Evolutionary conservation across 2,888 invertebrate genomes (phyloP).

Genomic region (Ennomos quercinarius): DNA sequence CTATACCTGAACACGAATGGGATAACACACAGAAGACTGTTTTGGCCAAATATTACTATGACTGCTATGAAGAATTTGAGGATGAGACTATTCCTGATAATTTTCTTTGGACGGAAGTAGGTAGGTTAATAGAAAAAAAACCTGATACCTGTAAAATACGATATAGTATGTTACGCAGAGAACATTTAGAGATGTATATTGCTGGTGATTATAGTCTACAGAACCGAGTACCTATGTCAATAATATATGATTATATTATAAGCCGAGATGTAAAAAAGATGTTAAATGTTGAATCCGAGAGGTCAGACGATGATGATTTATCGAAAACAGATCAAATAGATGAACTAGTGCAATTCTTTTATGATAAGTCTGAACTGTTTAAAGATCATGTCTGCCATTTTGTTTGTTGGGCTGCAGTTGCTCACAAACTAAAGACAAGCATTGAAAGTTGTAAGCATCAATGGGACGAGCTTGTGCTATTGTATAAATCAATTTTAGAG

Average conservation of each 20-base stretch:
- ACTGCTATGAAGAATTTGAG: conserved; percentile 73
- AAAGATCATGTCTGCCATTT: conserved; percentile 71
- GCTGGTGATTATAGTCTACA: conserved; percentile 58
- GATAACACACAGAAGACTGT: conserved; percentile 66
- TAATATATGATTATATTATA: conserved; percentile 72
- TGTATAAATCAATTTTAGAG: conserved; percentile 67
- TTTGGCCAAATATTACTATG: conserved; percentile 72
- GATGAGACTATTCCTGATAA: conserved; percentile 72
- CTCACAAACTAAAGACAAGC: conserved; percentile 54
- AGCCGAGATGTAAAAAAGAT: conserved; percentile 60
- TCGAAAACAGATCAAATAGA: conserved; percentile 63
- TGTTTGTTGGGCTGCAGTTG: conserved; percentile 68
- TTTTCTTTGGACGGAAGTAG: conserved; percentile 77
- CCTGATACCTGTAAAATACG: conserved; percentile 64
- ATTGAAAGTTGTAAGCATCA: conserved; percentile 58
- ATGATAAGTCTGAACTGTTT: conserved; percentile 67
- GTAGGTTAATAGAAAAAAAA: conserved; percentile 66
- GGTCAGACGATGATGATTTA: conserved; percentile 22
- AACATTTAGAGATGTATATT: conserved; percentile 61
- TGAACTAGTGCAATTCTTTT: conserved; percentile 67
- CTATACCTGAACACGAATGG: conserved; percentile 52
- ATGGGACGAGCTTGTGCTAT: conserved; percentile 63
- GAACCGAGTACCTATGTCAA: conserved; percentile 61
- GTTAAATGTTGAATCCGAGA: conserved; percentile 41
- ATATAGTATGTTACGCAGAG: conserved; percentile 56